These are phyloP conservation scores for Seladonia tumulorum DNA, from an alignment of 2,888 invertebrate genomes.

Conservation along the genomic window DNA sequence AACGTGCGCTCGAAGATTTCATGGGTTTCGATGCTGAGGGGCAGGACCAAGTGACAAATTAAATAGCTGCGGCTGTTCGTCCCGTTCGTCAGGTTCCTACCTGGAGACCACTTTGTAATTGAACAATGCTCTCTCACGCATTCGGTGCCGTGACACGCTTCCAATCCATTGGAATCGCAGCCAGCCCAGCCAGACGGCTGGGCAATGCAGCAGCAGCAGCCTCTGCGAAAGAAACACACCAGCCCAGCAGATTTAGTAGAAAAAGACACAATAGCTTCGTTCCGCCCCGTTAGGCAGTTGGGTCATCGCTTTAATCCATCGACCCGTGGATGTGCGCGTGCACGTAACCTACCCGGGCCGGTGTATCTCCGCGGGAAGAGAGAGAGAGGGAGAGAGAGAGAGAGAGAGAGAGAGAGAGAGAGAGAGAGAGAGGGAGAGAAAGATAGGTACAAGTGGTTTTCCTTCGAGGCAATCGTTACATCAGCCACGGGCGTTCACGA, in stretches of 20 bases:
- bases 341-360: conserved; percentile 1
- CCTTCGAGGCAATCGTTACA: conserved; percentile 29
- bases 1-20: background rate
- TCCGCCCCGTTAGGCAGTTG: conserved; percentile 62
- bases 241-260: conserved; percentile 52
- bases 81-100: conserved; percentile 41
- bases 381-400: background rate
- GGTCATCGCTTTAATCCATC: conserved; percentile 67
- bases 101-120: conserved; percentile 42
- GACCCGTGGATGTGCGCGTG: conserved; percentile 21
- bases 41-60: conserved; percentile 29
- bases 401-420: background rate
- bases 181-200: background rate
- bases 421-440: background rate
- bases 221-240: conserved; percentile 48
- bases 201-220: background rate
- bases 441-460: conserved; percentile 15
- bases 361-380: background rate
- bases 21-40: background rate
- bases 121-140: conserved; percentile 29
- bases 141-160: conserved; percentile 16
- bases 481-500: background rate
- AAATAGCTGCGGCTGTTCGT: conserved; percentile 13
- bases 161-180: conserved; percentile 38
- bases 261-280: conserved; percentile 61